Percentiles rank a stretch among this genome's conserved stretches.
Evolutionary conservation across 2,113 vertebrate species (phyloP).

Genomic region (Lipotes vexillifer): DNA sequence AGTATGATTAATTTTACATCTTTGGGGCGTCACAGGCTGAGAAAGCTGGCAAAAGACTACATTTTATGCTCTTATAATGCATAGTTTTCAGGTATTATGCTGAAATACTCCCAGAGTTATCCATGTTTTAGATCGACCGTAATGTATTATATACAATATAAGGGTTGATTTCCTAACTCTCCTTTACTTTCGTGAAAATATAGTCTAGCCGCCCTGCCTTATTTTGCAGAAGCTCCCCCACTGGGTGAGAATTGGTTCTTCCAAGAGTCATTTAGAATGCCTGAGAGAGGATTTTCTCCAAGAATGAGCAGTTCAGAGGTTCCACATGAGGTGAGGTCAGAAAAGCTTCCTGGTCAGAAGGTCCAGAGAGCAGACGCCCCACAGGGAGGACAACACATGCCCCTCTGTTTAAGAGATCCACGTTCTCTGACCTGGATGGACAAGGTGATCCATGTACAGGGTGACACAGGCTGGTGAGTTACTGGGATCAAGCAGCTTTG

Average conservation of each 20-base stretch:
- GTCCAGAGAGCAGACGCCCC: not conserved
- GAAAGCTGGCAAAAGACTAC: not conserved
- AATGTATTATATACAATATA: not conserved
- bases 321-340: not conserved
- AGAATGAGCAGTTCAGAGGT: not conserved
- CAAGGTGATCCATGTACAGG: fast-evolving
- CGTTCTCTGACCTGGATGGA: not conserved
- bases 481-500: not conserved
- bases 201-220: not conserved
- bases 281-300: not conserved
- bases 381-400: not conserved
- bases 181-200: not conserved
- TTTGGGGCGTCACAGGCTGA: not conserved
- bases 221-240: not conserved
- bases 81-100: not conserved
- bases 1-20: not conserved
- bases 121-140: not conserved
- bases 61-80: not conserved
- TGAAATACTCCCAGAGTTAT: not conserved
- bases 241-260: not conserved
- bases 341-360: not conserved
- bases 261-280: not conserved
- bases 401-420: not conserved
- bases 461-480: slow-evolving; percentile 17
- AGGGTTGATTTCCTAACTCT: not conserved